These are phyloP conservation scores for Formica aserva DNA, from an alignment of 2,888 invertebrate genomes.

Conservation along the genomic window DNA sequence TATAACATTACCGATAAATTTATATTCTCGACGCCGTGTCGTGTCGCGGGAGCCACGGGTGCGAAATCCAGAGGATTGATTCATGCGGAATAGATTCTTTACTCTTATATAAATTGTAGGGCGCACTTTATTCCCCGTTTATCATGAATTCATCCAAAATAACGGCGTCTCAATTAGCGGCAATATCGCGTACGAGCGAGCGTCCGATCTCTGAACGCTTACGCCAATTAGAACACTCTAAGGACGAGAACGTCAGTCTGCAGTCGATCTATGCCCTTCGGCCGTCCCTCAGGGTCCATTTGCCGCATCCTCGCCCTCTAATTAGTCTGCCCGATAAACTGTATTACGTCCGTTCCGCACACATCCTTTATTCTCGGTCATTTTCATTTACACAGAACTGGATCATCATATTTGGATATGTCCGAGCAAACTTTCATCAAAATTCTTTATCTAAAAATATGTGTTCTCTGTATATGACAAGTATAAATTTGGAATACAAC, in stretches of 20 bases:
- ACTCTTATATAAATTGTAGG: not conserved
- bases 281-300: constrained; percentile 72
- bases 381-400: constrained; percentile 49
- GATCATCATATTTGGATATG: not conserved
- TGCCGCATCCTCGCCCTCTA: constrained; percentile 78
- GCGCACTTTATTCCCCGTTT: constrained; percentile 6
- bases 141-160: not conserved
- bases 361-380: constrained; percentile 51
- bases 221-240: constrained; percentile 70
- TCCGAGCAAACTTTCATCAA: constrained; percentile 13
- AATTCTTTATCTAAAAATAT: not conserved
- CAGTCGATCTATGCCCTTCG: constrained; percentile 71
- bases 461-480: not conserved
- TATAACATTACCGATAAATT: constrained; percentile 51
- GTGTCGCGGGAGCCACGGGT: not conserved
- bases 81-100: not conserved
- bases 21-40: constrained; percentile 30
- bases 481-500: not conserved
- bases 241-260: constrained; percentile 66
- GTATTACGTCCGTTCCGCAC: constrained; percentile 71
- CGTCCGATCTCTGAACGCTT: constrained; percentile 59
- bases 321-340: constrained; percentile 81
- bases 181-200: constrained; percentile 51
- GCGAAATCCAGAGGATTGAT: not conserved
- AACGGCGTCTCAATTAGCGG: constrained; percentile 34